These are phyloP conservation scores for Chiloscyllium plagiosum DNA, from an alignment of 2,113 vertebrate genomes.

Conservation along the genomic window DNA sequence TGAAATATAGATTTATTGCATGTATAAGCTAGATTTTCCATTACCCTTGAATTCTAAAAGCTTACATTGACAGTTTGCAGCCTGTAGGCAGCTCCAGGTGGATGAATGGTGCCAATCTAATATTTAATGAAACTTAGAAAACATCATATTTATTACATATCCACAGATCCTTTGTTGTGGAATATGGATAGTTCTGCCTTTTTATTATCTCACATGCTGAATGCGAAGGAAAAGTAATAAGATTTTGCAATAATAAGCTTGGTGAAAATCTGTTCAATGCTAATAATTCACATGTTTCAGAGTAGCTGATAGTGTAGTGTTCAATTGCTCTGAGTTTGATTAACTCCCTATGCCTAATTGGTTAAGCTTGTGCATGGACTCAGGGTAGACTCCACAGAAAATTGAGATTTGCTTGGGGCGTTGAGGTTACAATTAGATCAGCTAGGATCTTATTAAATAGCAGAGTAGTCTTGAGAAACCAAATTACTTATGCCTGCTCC, in stretches of 20 bases:
- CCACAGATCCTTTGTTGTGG: background rate
- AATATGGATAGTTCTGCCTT: background rate
- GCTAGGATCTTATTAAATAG: no score
- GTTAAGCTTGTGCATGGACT: no score
- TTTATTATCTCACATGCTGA: background rate
- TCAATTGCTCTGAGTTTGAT: no score
- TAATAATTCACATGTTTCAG: background rate
- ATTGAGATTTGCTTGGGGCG: no score
- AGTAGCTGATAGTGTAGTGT: background rate
- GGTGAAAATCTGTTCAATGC: background rate
- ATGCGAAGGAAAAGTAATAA: background rate
- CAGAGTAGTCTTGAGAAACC: no score
- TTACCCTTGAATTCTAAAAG: slow-evolving; percentile 2
- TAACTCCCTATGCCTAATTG: no score
- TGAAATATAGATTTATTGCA: background rate
- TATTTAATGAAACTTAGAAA: background rate
- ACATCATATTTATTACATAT: background rate
- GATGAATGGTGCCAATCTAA: background rate
- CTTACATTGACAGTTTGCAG: background rate
- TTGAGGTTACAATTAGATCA: no score
- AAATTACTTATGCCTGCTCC: no score
- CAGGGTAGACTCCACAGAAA: no score
- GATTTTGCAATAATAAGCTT: background rate
- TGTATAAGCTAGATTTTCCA: background rate
- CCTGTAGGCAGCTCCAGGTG: background rate